A percentile compares a stretch with the other conserved stretches of the same genome.
phyloP scores from a whole-genome alignment of 1,140 invertebrate genomes.

The Laodelphax striatellus region DNA sequence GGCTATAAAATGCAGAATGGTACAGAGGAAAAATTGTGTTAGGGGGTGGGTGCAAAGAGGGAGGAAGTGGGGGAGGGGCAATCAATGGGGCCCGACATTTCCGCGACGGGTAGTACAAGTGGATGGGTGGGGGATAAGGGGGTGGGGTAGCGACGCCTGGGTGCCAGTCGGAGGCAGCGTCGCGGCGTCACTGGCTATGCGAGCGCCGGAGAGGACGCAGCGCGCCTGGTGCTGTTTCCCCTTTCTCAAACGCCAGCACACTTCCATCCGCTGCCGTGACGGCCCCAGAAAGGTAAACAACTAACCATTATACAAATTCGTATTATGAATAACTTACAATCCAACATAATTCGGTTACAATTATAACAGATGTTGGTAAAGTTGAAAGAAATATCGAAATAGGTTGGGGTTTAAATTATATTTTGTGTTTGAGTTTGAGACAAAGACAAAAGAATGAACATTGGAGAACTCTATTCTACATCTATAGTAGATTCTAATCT shows the following conservation, averaged over 20 bases:
- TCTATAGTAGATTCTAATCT: too few species aligned
- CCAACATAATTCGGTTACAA: too few species aligned
- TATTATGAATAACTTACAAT: too few species aligned
- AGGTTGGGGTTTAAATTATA: too few species aligned
- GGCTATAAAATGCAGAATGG: too few species aligned
- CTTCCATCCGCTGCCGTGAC: neutral
- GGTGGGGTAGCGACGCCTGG: neutral
- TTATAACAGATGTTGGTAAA: too few species aligned
- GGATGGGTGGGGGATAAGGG: neutral
- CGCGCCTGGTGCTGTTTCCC: neutral
- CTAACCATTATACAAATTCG: too few species aligned
- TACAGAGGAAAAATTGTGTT: too few species aligned
- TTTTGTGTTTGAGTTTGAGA: too few species aligned
- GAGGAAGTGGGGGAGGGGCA: neutral
- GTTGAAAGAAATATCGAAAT: too few species aligned
- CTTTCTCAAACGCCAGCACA: neutral
- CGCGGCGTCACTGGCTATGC: slow-evolving; percentile 1
- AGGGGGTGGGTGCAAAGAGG: neutral
- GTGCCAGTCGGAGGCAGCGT: neutral
- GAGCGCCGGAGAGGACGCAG: neutral
- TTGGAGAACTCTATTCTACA: too few species aligned
- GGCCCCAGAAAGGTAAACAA: neutral
- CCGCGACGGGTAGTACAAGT: neutral
- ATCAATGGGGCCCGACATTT: neutral
- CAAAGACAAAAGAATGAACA: too few species aligned